These are phyloP conservation scores for Hypselothyrea guttata DNA, from an alignment of 2,888 invertebrate genomes.

Conservation along the genomic window DNA sequence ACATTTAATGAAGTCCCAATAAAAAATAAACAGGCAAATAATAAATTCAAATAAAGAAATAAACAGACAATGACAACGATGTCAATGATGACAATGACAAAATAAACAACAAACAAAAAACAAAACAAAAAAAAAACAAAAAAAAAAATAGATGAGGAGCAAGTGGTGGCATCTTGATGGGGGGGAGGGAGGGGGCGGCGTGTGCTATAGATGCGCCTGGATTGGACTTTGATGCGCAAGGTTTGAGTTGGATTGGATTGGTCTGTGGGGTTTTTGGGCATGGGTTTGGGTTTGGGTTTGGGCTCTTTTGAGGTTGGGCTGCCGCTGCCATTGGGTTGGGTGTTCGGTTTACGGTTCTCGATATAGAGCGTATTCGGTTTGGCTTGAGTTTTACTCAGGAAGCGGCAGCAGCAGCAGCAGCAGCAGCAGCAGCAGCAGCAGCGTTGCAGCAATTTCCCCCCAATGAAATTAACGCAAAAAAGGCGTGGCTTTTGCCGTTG, in stretches of 20 bases:
- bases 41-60: constrained; percentile 63
- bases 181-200: not conserved
- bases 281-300: constrained; percentile 9
- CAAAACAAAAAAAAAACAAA: constrained; percentile 33
- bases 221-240: constrained; percentile 35
- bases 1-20: constrained; percentile 67
- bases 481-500: constrained; percentile 76
- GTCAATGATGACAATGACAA: constrained; percentile 22
- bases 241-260: constrained; percentile 11
- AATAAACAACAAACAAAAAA: constrained; percentile 36
- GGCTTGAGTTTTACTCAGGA: constrained; percentile 18
- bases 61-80: constrained; percentile 21
- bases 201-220: constrained; percentile 21
- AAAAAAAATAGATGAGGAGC: constrained; percentile 17
- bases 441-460: constrained; percentile 37
- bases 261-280: constrained; percentile 12
- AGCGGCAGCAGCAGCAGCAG: too few relatives aligned
- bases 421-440: too few relatives aligned
- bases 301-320: constrained; percentile 24
- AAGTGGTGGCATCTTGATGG: too few relatives aligned
- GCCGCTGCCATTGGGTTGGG: constrained; percentile 4
- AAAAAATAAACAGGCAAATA: constrained; percentile 47
- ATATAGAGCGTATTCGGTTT: constrained; percentile 1
- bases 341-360: constrained; percentile 17
- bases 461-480: constrained; percentile 77